Evolutionary conservation across 2,888 invertebrate genomes (phyloP), one percentile per base, ranked within the genome.

Genomic region (Drosophila diplacantha): DNA sequence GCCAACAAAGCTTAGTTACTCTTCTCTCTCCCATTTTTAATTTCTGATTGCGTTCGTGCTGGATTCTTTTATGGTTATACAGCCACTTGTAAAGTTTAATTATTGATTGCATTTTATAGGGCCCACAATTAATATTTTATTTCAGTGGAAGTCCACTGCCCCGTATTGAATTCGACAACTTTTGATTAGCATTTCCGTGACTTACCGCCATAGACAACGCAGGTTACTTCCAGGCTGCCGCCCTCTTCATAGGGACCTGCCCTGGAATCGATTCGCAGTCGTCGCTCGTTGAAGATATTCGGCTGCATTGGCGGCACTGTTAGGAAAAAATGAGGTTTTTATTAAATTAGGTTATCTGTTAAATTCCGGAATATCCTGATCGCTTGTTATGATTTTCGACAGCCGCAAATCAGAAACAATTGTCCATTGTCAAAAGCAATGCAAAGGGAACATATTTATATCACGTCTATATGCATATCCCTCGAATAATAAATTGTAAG

Each of bases 161-260:
- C 35, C 20, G 11, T 22, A 18, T n/a, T 24, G 26, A 37, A 26
- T 31, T 26, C 0, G 18, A 8, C 7, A 14, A 14, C 16, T 49
- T 49, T 31, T 52, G 29, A 39, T 47, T 46, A 46, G 44, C 20
- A 49, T 51, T 67, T 16, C 18, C 38, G 43, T 37, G 57, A 87
- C 91, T 91, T 89, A 93, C 94, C 94, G 86, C 93, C 93, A 61
- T 90, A 90, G 67, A 93, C 93, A 75, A 92, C 90, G 85, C 94
- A 94, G 64, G 91, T 92, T 60, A 94, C 90, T 83, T 91, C 91
- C 89, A 93, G 90, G 74, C 92, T 91, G 47, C 92, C 91, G 37
- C 92, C 93, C 87, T 93, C 93, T 77, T 92, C 91, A 83, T 93
- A 93, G 24, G 93, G 93, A 47, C 93, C 93, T 37, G 93, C 93